A percentile compares a stretch with the other conserved stretches of the same genome.
These are phyloP conservation scores for Cyrtonyx montezumae DNA, from an alignment of 2,113 vertebrate genomes.

Conservation along the genomic window DNA sequence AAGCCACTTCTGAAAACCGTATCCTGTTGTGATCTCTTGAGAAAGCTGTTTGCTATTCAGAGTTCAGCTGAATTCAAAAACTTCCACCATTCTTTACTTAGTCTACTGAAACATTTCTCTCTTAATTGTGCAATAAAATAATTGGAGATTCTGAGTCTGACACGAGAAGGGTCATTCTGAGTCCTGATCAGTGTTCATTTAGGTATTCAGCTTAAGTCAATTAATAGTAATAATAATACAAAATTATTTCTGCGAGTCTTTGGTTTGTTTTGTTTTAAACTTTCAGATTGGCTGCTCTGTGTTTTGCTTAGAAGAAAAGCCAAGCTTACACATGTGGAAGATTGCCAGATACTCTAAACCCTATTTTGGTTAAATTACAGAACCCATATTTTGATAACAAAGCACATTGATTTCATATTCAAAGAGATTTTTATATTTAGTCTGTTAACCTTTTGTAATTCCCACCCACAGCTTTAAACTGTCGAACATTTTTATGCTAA, in stretches of 20 bases:
- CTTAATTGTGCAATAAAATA: background rate
- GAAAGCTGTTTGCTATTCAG: background rate
- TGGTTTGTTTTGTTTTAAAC: slow-evolving; percentile 52
- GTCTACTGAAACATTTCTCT: background rate
- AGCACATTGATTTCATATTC: slow-evolving; percentile 80
- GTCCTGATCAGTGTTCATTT: background rate
- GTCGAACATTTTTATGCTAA: slow-evolving; percentile 72
- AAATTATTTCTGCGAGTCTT: slow-evolving; percentile 26
- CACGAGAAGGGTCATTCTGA: background rate
- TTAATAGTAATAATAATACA: background rate
- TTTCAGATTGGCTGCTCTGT: slow-evolving; percentile 50
- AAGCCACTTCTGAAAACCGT: background rate
- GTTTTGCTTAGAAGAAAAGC: slow-evolving; percentile 55
- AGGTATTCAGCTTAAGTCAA: background rate
- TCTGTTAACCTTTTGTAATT: slow-evolving; percentile 82
- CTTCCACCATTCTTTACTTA: background rate
- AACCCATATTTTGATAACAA: slow-evolving; percentile 75
- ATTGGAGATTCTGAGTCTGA: background rate
- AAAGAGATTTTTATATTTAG: slow-evolving; percentile 80
- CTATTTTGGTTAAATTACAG: slow-evolving; percentile 78
- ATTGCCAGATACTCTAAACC: slow-evolving; percentile 72
- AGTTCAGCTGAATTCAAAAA: background rate
- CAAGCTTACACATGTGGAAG: slow-evolving; percentile 54
- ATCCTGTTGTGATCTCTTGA: background rate
- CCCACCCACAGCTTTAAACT: slow-evolving; percentile 75